Evolutionary conservation across 2,797 vertebrate genomes (phyloP), one percentile per base, ranked within the genome.

Genomic region (Geotrypetes seraphini): DNA sequence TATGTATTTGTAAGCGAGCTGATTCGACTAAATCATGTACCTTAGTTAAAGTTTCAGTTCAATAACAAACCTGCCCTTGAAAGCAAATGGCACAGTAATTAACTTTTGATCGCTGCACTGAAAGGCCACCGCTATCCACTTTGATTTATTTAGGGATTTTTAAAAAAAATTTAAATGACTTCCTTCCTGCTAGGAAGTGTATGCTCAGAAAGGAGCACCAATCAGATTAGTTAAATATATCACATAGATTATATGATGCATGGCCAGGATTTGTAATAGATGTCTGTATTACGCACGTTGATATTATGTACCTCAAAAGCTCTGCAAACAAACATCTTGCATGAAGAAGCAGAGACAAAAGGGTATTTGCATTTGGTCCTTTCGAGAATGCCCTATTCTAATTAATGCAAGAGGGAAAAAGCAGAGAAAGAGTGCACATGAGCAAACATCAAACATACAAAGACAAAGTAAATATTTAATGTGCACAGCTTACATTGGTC

Each of bases 21-120:
- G 74, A 85, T 85, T 81, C 77, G 75, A 74, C 71, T 77, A 78
- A 83, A 71, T 72, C 71, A 75, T 75, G 77, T 77, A 77, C 75
- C 63, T 66, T 73, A 43, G 67, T 75, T 77, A 62, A 68, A 59
- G 59, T 57, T 78, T 71, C 55, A 66, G 51, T 60, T 70, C 63
- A 71, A 69, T 60, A 65, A 53, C 45, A 60, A 66, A 47, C 9
- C 51, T 62, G 57, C 32, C 50, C 50, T 75, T 62, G 60, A 57
- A 69, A 75, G 73, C 54, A 74, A 66, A 61, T 54, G 49, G 45
- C 52, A 62, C 48, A 73, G 31, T 52, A 60, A 60, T 54, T 16
- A 8, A 51, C 39, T 69, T 55, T 50, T 25, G 36, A 53, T 49
- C 34, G 47, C 53, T 47, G 4, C 31, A 44, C 53, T 47, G 59